These are phyloP conservation scores for Pristionchus mayeri DNA, from an alignment of 2,888 invertebrate genomes.

Conservation along the genomic window DNA sequence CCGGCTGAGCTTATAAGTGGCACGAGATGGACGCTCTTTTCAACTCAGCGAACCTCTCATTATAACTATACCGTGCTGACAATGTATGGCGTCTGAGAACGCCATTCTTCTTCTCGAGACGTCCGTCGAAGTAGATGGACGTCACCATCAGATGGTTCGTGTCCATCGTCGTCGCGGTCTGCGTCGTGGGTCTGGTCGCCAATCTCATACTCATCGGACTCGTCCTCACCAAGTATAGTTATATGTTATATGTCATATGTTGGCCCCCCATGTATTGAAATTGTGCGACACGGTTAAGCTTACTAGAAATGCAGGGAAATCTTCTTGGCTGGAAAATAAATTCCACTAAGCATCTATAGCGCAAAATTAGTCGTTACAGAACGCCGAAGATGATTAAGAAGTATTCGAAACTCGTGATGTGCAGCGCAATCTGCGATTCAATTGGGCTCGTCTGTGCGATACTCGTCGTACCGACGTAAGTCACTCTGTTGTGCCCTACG, in stretches of 20 bases:
- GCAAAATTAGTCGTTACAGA: neutral
- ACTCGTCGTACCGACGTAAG: conserved; percentile 6
- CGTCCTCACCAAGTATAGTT: neutral
- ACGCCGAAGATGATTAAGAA: conserved; percentile 27
- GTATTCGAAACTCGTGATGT: conserved; percentile 26
- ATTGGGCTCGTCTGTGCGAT: conserved; percentile 16
- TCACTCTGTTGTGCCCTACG: too few relatives aligned
- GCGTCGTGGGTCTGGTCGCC: neutral
- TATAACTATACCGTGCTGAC: too few relatives aligned
- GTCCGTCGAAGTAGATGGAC: too few relatives aligned
- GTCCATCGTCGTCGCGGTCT: neutral
- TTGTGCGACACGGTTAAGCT: too few relatives aligned
- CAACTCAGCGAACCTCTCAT: too few relatives aligned
- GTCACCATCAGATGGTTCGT: neutral
- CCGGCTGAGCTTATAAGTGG: too few relatives aligned
- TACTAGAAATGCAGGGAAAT: too few relatives aligned
- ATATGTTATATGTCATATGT: neutral
- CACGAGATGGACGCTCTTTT: too few relatives aligned
- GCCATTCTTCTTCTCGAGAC: too few relatives aligned
- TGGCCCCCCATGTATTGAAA: too few relatives aligned
- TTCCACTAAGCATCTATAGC: neutral
- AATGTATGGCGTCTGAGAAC: too few relatives aligned
- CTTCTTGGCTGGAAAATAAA: neutral
- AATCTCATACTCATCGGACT: neutral
- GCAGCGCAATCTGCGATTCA: neutral